These are phyloP conservation scores for Troides helena DNA, from an alignment of 2,888 invertebrate species.

Conservation along the genomic window DNA sequence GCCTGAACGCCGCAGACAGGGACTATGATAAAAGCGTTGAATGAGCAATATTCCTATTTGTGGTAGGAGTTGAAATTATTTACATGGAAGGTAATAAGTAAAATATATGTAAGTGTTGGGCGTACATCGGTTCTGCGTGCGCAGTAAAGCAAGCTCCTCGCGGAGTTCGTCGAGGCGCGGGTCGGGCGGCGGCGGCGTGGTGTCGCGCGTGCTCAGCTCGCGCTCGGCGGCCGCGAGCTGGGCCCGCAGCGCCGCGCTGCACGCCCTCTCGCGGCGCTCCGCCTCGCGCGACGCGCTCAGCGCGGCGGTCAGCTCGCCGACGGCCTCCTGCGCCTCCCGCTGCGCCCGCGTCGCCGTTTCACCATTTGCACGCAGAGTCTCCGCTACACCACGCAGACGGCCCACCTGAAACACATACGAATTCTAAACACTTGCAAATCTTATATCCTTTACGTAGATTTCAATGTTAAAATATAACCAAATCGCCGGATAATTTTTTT, in stretches of 20 bases:
- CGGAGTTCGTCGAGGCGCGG: slow-evolving; percentile 88
- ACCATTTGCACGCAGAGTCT: slow-evolving; percentile 80
- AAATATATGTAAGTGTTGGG: slow-evolving; percentile 22
- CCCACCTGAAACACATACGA: slow-evolving; percentile 58
- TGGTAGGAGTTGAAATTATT: too few relatives aligned
- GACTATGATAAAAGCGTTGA: too few relatives aligned
- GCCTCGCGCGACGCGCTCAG: slow-evolving; percentile 72
- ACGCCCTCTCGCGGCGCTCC: slow-evolving; percentile 73
- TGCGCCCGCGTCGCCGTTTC: slow-evolving; percentile 78
- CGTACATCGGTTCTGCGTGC: slow-evolving; percentile 88
- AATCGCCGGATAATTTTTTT: too few relatives aligned
- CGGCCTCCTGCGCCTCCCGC: slow-evolving; percentile 76
- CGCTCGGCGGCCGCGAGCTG: slow-evolving; percentile 83
- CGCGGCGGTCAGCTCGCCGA: slow-evolving; percentile 71
- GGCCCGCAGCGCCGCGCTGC: slow-evolving; percentile 65
- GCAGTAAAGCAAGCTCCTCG: slow-evolving; percentile 85
- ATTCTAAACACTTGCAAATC: neutral
- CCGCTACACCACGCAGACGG: slow-evolving; percentile 75
- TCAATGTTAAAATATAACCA: too few relatives aligned
- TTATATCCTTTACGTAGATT: too few relatives aligned
- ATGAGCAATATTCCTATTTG: too few relatives aligned
- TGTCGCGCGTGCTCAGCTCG: slow-evolving; percentile 74
- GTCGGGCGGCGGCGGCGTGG: slow-evolving; percentile 83
- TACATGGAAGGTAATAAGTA: neutral
- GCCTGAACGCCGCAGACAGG: too few relatives aligned